phyloP scores from a whole-genome alignment of 2,888 invertebrate species.

The Rhagium mordax region DNA sequence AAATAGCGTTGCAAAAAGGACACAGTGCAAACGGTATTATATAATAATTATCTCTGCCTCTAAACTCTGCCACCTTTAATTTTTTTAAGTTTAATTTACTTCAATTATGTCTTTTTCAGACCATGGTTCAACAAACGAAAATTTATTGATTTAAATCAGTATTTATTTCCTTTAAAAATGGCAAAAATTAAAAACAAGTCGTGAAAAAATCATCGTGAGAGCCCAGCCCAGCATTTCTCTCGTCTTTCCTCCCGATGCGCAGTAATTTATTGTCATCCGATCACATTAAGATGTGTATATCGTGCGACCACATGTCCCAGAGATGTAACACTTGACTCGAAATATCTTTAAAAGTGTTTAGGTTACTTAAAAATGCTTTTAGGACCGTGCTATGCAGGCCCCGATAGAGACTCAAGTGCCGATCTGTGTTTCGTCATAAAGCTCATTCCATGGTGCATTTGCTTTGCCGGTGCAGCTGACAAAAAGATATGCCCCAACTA shows the following conservation, averaged over 20 bases:
- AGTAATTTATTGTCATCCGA: conserved; percentile 50
- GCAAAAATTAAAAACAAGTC: neutral
- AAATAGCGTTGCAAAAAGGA: too few relatives aligned
- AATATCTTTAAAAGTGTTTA: conserved; percentile 66
- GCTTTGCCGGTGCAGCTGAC: conserved; percentile 37
- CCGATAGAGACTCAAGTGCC: conserved; percentile 60
- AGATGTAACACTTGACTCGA: conserved; percentile 61
- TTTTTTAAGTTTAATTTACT: too few relatives aligned
- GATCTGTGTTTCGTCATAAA: conserved; percentile 63
- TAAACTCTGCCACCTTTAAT: too few relatives aligned
- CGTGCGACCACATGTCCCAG: conserved; percentile 59
- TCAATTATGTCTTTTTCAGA: too few relatives aligned
- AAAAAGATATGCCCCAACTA: conserved; percentile 37
- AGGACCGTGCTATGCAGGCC: conserved; percentile 55
- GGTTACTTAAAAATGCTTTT: conserved; percentile 69
- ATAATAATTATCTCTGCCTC: too few relatives aligned
- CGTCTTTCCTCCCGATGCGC: neutral
- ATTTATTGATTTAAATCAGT: too few relatives aligned
- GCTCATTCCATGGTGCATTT: conserved; percentile 38
- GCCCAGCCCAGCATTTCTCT: conserved; percentile 1
- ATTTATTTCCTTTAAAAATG: too few relatives aligned
- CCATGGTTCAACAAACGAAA: too few relatives aligned
- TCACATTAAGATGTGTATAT: conserved; percentile 49
- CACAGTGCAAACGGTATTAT: too few relatives aligned
- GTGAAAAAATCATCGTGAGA: conserved; percentile 9